Evolutionary conservation across 2,113 vertebrate species (phyloP).

Genomic region (Phylloscopus trochilus): DNA sequence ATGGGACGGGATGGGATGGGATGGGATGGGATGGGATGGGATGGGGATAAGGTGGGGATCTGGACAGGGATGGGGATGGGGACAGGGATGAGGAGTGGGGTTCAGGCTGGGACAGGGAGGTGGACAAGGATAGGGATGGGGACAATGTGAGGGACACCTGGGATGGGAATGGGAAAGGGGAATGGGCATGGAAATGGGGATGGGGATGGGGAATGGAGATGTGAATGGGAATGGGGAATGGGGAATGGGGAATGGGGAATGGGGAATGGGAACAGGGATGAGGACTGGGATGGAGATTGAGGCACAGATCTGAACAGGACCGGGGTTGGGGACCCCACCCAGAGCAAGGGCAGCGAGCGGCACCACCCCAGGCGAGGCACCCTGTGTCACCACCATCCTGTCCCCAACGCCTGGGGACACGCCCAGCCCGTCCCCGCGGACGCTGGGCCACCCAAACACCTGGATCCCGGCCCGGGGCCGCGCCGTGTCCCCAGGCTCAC

Average conservation of each 20-base stretch:
- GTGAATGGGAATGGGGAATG: too few species aligned
- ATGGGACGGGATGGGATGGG: too few species aligned
- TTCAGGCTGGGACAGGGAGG: too few species aligned
- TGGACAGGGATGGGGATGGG: neutral
- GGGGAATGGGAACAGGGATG: neutral
- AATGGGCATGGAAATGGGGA: too few species aligned
- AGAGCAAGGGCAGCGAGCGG: neutral
- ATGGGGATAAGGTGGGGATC: neutral
- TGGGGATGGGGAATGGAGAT: too few species aligned
- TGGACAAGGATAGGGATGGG: neutral
- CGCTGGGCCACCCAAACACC: accelerated
- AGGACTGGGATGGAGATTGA: too few species aligned
- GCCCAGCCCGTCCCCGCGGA: accelerated
- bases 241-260: too few species aligned
- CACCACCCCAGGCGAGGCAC: neutral
- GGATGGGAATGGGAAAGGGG: neutral
- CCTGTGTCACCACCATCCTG: neutral
- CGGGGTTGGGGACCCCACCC: too few species aligned
- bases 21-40: too few species aligned
- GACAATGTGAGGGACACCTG: neutral
- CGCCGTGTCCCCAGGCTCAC: neutral
- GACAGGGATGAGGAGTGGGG: neutral
- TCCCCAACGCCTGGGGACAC: accelerated
- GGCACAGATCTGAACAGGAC: neutral
- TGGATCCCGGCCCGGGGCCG: accelerated